A percentile compares a stretch with the other conserved stretches of the same genome.
These are phyloP conservation scores for Conchocele bisecta DNA, from an alignment of 2,888 invertebrate species.

Conservation along the genomic window DNA sequence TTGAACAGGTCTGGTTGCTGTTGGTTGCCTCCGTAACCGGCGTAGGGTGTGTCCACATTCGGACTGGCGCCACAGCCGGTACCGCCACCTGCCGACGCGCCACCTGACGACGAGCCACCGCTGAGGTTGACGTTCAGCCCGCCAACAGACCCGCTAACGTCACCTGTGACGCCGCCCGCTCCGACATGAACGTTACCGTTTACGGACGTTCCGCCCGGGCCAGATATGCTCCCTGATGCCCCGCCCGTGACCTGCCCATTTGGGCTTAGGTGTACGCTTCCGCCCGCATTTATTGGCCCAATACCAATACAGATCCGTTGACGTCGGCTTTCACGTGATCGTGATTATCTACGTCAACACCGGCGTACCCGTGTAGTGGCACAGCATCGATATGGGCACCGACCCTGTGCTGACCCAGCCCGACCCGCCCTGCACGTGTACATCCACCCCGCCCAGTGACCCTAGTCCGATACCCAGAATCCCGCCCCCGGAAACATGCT, in stretches of 20 bases:
- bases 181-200: constrained; percentile 22
- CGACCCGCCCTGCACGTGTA: constrained; percentile 40
- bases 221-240: constrained; percentile 4
- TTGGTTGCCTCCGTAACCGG: constrained; percentile 3
- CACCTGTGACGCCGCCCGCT: constrained; percentile 17
- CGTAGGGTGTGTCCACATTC: neutral
- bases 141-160: constrained; percentile 16
- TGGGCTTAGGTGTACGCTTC: constrained; percentile 20
- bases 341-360: constrained; percentile 47
- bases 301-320: constrained; percentile 31
- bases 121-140: constrained; percentile 10
- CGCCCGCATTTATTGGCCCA: constrained; percentile 39
- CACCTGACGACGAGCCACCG: neutral
- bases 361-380: constrained; percentile 24
- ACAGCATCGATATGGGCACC: constrained; percentile 44
- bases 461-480: constrained; percentile 49
- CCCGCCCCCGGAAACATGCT: constrained; percentile 44
- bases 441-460: constrained; percentile 33
- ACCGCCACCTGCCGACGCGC: neutral
- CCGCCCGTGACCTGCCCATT: constrained; percentile 40
- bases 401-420: constrained; percentile 35
- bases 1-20: constrained; percentile 26
- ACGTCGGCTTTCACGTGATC: constrained; percentile 48
- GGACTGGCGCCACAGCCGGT: constrained; percentile 1
- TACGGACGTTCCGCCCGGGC: constrained; percentile 12